Conservation (phyloP, 2,113 vertebrate species). For the Nerophis ophidion region DNA sequence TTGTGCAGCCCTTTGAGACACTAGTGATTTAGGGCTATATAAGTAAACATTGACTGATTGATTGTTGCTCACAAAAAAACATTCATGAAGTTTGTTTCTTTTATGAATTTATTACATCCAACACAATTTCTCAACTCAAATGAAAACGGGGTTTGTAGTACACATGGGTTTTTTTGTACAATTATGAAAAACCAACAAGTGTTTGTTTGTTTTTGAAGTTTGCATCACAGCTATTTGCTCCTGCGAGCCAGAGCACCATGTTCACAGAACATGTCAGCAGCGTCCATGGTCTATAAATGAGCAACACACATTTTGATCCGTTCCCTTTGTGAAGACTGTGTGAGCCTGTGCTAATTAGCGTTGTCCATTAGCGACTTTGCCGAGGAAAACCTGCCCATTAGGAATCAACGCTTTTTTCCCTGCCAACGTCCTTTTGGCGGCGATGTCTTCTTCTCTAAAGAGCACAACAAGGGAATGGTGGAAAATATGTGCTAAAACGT, state of each 20-base stretch:
- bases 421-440: slow-evolving; percentile 66
- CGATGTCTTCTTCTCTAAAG: slow-evolving; percentile 64
- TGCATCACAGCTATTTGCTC: not conserved
- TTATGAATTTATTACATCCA: too few relatives aligned
- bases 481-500: slow-evolving; percentile 64
- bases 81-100: too few relatives aligned
- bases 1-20: too few relatives aligned
- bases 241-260: slow-evolving; percentile 56
- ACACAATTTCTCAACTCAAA: too few relatives aligned
- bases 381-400: slow-evolving; percentile 72
- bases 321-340: slow-evolving; percentile 67
- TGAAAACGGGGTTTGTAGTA: too few relatives aligned
- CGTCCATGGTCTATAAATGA: slow-evolving; percentile 60
- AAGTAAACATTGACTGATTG: too few relatives aligned
- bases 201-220: too few relatives aligned
- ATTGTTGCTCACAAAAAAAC: too few relatives aligned
- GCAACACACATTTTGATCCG: slow-evolving; percentile 71
- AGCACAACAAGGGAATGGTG: slow-evolving; percentile 63
- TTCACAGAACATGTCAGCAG: slow-evolving; percentile 63
- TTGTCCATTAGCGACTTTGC: slow-evolving; percentile 76
- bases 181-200: too few relatives aligned
- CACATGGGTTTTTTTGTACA: too few relatives aligned
- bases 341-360: slow-evolving; percentile 74
- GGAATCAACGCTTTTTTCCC: slow-evolving; percentile 68
- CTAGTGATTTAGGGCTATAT: too few relatives aligned